A percentile compares a stretch with the other conserved stretches of the same genome.
phyloP scores from a whole-genome alignment of 1,140 invertebrate genomes.

The Neodiprion pinetum region DNA sequence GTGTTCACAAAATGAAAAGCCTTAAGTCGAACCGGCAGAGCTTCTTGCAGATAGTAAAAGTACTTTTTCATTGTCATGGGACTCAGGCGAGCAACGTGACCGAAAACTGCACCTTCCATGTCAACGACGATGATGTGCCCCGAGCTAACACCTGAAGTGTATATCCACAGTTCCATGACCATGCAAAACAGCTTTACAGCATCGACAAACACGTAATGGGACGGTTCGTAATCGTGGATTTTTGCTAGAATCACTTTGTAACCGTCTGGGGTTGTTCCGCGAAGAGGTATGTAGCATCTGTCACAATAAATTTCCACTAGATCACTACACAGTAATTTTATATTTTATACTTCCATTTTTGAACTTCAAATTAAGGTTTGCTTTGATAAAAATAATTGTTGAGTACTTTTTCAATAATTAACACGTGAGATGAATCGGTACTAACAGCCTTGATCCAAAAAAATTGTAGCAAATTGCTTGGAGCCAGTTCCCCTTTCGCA shows the following conservation, averaged over 20 bases:
- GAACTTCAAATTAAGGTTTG: no score
- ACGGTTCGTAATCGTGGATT: constrained; percentile 22
- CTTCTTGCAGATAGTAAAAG: constrained; percentile 49
- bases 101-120: constrained; percentile 18
- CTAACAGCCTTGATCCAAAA: no score
- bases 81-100: constrained; percentile 26
- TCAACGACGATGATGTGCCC: constrained; percentile 31
- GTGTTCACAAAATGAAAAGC: constrained; percentile 71
- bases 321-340: background rate
- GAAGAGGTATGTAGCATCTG: constrained; percentile 18
- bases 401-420: no score
- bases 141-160: constrained; percentile 20
- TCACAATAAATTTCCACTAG: background rate
- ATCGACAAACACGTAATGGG: constrained; percentile 19
- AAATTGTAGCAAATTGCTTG: no score
- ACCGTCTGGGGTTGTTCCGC: constrained; percentile 28
- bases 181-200: constrained; percentile 25
- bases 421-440: no score
- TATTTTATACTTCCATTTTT: no score
- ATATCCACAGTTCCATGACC: constrained; percentile 24
- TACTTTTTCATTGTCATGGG: constrained; percentile 24
- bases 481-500: no score
- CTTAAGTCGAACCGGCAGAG: constrained; percentile 67
- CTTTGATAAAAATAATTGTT: no score
- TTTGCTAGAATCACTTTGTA: constrained; percentile 24